Conservation (phyloP, 2,888 invertebrate genomes). For the Papilio demoleus region DNA sequence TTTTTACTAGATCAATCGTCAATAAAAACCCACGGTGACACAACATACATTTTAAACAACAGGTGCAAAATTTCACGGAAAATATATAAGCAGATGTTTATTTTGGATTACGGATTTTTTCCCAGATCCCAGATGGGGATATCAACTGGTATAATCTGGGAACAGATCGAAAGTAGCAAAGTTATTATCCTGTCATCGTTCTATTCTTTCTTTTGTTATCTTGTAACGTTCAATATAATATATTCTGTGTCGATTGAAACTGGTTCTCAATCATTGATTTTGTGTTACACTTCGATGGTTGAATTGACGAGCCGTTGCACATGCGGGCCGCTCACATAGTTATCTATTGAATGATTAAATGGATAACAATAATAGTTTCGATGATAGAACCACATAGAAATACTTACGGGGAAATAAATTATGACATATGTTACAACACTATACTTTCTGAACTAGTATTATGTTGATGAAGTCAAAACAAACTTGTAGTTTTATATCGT, state of each 20-base stretch:
- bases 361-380: not conserved
- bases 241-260: conserved; percentile 2
- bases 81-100: not conserved
- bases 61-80: not conserved
- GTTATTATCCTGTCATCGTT: not conserved
- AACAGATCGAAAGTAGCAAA: not conserved
- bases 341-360: conserved; percentile 10
- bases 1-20: too few species aligned
- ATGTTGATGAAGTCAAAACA: too few species aligned
- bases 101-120: not conserved
- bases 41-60: not conserved
- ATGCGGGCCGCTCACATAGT: conserved; percentile 35
- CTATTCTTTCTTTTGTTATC: conserved; percentile 11
- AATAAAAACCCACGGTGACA: too few species aligned
- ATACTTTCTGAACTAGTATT: not conserved
- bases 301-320: conserved; percentile 24
- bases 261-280: conserved; percentile 25
- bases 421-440: not conserved
- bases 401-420: not conserved
- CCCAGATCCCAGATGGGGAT: not conserved
- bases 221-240: conserved; percentile 3
- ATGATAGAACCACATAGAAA: not conserved
- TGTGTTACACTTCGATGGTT: conserved; percentile 19
- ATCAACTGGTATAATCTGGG: not conserved
- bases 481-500: too few species aligned